Base-by-base conservation (phyloP, 2,797 vertebrate genomes). In the Myotis findleyi region DNA sequence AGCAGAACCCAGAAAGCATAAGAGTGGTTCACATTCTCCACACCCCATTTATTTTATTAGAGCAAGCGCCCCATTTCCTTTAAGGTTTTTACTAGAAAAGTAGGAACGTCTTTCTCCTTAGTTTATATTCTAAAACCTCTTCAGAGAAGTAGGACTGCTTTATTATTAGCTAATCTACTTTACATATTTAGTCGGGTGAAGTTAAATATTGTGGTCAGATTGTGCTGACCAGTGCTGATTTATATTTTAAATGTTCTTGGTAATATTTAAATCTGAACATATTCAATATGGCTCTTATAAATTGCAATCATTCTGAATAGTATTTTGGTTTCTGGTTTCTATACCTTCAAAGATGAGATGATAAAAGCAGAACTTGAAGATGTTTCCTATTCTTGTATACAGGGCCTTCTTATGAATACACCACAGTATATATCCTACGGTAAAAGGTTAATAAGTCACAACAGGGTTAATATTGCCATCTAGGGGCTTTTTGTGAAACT, bases 401-500 rank as follows among this genome's bases (percentile, higher is more conserved):
- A n/a, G 77, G 44, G 16, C 11, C 17, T 57, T 84, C 33, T 86
- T 89, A 72, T 18, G 16, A 71, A 36, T 76, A 23, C 41, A 84
- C 11, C 20, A 2, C 51, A 4, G 36, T 51, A 17, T 30, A 87
- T 23, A 87, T 12, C 4, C 23, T 90, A 5, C 55, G 14, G 55
- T 89, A 36, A 77, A 16, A 57, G 30, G n/a, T 71, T 30, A 38
- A 33, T 85, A 66, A 68, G 80, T 95, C 79, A 93, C 20, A 79
- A 55, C 72, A 86, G 18, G 69, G 33, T 76, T 93, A 83, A 71
- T 62, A 84, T 93, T 94, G 95, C 94, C 93, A 91, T 86, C 94
- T 96, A 96, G 83, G 93, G 94, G 91, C 82, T 94, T 41, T 94
- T 91, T 89, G 59, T 47, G 81, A 87, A 66, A 53, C n/a, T 49